A percentile compares a stretch with the other conserved stretches of the same genome.
These are phyloP conservation scores for Eurosta solidaginis DNA, from an alignment of 1,140 invertebrate species.

Conservation along the genomic window DNA sequence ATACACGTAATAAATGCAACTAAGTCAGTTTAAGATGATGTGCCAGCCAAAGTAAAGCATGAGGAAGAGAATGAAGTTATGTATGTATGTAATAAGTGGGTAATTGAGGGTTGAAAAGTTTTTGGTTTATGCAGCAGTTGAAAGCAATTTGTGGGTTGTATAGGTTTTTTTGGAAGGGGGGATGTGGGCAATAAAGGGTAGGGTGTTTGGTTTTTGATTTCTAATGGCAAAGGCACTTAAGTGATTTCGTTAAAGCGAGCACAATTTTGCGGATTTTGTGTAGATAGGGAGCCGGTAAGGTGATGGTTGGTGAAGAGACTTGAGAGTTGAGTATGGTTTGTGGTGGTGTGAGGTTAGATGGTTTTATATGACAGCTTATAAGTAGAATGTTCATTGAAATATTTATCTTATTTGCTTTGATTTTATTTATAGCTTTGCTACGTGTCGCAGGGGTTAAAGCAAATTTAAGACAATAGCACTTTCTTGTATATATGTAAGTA, in stretches of 20 bases:
- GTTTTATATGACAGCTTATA: constrained; percentile 30
- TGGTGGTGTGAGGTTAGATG: not conserved
- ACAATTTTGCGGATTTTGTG: no score
- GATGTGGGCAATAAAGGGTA: not conserved
- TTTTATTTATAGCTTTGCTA: not conserved
- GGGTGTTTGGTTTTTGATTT: constrained; percentile 24
- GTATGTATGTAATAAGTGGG: not conserved
- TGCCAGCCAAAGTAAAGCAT: not conserved
- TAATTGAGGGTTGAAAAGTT: constrained; percentile 15
- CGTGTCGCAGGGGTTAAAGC: not conserved
- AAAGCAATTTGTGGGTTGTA: not conserved
- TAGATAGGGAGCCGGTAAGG: not conserved
- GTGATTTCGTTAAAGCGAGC: constrained; percentile 30
- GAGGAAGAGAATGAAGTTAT: not conserved
- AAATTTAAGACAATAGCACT: no score
- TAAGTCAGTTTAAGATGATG: not conserved
- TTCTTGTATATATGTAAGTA: no score
- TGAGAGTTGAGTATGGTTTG: not conserved
- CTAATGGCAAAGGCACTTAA: constrained; percentile 32
- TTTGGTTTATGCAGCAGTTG: no score
- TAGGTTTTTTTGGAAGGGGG: not conserved
- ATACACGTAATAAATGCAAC: not conserved
- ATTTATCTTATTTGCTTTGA: constrained; percentile 26
- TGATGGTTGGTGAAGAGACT: not conserved
- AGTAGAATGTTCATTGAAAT: constrained; percentile 24